Conservation (phyloP, 1,140 invertebrate genomes). For the Hydropsyche tenuis region DNA sequence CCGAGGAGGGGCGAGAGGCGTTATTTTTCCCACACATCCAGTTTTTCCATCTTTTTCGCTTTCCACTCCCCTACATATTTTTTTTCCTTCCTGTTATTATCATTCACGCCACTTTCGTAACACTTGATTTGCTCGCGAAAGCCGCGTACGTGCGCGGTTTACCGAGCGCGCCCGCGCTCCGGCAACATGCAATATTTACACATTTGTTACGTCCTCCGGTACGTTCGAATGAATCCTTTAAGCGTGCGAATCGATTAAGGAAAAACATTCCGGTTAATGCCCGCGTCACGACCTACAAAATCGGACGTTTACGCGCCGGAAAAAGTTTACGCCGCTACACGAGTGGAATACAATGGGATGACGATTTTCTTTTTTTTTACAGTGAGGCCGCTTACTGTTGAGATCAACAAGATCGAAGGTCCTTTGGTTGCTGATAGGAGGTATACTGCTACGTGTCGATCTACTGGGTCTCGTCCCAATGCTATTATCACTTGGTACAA, state of each 20-base stretch:
- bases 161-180: neutral
- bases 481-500: slow-evolving; percentile 90
- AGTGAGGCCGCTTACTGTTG: slow-evolving; percentile 83
- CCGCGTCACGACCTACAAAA: neutral
- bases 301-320: no score
- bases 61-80: neutral
- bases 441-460: slow-evolving; percentile 82
- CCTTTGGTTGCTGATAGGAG: slow-evolving; percentile 76
- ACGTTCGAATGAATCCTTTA: slow-evolving; percentile 25
- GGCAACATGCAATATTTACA: slow-evolving; percentile 32
- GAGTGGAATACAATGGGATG: neutral
- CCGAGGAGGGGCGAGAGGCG: neutral
- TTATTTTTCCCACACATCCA: neutral
- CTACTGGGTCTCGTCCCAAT: slow-evolving; percentile 82
- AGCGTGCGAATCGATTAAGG: slow-evolving; percentile 26
- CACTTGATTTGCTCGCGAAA: slow-evolving; percentile 35
- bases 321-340: neutral
- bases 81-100: slow-evolving; percentile 7
- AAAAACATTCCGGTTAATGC: slow-evolving; percentile 1
- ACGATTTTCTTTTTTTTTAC: slow-evolving; percentile 49
- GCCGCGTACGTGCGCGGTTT: slow-evolving; percentile 23
- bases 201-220: slow-evolving; percentile 9
- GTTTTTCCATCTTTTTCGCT: slow-evolving; percentile 2
- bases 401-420: slow-evolving; percentile 70
- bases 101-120: slow-evolving; percentile 33